Conservation (phyloP, 35 echinoderm and acorn worm genomes). For the Anneissia japonica region DNA sequence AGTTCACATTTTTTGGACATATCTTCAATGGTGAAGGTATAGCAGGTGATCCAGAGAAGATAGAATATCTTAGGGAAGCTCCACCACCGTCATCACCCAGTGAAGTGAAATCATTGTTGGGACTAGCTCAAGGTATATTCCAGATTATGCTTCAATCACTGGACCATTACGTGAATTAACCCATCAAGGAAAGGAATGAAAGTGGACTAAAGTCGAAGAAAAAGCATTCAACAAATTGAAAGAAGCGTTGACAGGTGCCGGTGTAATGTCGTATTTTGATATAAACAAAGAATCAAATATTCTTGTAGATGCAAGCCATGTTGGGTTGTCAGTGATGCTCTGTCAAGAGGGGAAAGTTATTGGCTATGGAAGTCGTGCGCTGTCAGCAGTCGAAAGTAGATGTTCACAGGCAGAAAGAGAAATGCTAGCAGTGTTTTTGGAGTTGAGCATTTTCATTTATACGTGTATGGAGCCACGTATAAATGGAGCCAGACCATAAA, state of each 20-base stretch:
- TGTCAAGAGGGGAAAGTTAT: slow-evolving; percentile 14
- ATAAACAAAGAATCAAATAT: slow-evolving; percentile 22
- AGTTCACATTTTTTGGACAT: neutral
- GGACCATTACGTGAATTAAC: slow-evolving; percentile 33
- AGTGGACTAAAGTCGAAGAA: slow-evolving; percentile 35
- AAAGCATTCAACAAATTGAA: slow-evolving; percentile 32
- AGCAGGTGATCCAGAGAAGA: neutral
- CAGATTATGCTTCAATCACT: slow-evolving; percentile 8
- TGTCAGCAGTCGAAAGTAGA: slow-evolving; percentile 28
- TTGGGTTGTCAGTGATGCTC: slow-evolving; percentile 20
- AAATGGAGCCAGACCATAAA: slow-evolving; percentile 40
- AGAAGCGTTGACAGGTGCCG: slow-evolving; percentile 17
- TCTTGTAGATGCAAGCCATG: slow-evolving; percentile 43
- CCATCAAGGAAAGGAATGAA: neutral
- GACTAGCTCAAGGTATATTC: slow-evolving; percentile 30
- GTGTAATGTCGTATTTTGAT: slow-evolving; percentile 41
- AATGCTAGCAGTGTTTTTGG: slow-evolving; percentile 39
- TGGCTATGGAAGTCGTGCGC: slow-evolving; percentile 39
- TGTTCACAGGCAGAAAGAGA: slow-evolving; percentile 49
- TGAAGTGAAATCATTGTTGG: slow-evolving; percentile 37
- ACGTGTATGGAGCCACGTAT: slow-evolving; percentile 36
- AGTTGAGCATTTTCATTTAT: slow-evolving; percentile 44
- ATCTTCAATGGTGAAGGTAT: neutral
- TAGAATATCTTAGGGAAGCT: neutral
- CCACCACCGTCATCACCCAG: neutral